These are phyloP conservation scores for Rhabdomys pumilio DNA, from an alignment of 2,797 vertebrate genomes.

Conservation along the genomic window DNA sequence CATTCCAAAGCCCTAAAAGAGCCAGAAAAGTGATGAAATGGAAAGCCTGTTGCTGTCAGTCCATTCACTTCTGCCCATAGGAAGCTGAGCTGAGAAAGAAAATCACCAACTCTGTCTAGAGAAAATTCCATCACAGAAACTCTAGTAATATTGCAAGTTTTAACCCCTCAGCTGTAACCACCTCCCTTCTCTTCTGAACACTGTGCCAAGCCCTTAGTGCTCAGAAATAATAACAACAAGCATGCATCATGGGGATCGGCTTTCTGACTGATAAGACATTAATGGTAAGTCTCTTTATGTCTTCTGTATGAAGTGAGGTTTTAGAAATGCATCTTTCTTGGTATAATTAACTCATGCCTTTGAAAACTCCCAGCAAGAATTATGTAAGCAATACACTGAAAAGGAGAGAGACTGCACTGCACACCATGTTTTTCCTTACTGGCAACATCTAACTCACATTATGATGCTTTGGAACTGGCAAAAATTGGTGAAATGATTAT, in stretches of 20 bases:
- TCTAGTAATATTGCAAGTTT: slow-evolving; percentile 59
- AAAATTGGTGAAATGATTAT: slow-evolving; percentile 57
- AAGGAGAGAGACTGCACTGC: neutral
- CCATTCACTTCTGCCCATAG: slow-evolving; percentile 55
- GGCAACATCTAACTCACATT: slow-evolving; percentile 64
- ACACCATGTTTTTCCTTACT: slow-evolving; percentile 31
- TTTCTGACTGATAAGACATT: slow-evolving; percentile 52
- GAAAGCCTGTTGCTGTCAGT: slow-evolving; percentile 67
- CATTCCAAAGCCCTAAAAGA: slow-evolving; percentile 65
- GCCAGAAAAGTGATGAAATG: slow-evolving; percentile 58
- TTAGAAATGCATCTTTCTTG: slow-evolving; percentile 56
- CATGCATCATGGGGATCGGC: slow-evolving; percentile 32
- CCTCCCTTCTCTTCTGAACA: slow-evolving; percentile 57
- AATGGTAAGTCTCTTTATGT: slow-evolving; percentile 38
- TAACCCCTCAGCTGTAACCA: slow-evolving; percentile 35
- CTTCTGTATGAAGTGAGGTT: neutral
- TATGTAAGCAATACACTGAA: neutral
- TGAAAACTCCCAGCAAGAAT: slow-evolving; percentile 71
- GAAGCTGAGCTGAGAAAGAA: slow-evolving; percentile 67
- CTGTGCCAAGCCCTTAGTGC: slow-evolving; percentile 35
- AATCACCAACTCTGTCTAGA: slow-evolving; percentile 59
- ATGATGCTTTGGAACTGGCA: slow-evolving; percentile 55
- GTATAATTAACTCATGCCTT: slow-evolving; percentile 24
- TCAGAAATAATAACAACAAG: slow-evolving; percentile 69
- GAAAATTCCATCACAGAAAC: slow-evolving; percentile 65